Conservation (phyloP, 2,113 vertebrate species). For the Spermophilus dauricus region DNA sequence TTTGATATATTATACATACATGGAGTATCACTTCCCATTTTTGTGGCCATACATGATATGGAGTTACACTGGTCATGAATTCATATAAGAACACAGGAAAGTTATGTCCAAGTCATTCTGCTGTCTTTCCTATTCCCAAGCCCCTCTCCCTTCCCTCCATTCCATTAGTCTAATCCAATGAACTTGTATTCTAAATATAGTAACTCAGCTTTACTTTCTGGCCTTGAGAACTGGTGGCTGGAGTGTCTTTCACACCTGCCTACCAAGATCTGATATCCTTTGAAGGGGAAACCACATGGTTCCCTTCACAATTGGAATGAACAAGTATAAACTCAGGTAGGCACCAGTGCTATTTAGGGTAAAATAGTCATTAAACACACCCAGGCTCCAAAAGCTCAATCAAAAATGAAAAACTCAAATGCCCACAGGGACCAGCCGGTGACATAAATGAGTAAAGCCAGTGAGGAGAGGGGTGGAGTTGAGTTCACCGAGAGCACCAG, state of each 20-base stretch:
- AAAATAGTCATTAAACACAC: neutral
- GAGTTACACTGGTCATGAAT: no score
- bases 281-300: neutral
- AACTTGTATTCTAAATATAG: neutral
- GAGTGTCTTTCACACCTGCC: neutral
- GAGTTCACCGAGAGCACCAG: neutral
- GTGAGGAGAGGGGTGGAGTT: neutral
- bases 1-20: no score
- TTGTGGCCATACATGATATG: no score
- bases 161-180: no score
- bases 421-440: neutral
- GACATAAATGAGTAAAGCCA: neutral
- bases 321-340: neutral
- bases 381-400: neutral
- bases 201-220: neutral
- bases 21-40: no score
- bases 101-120: no score
- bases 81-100: no score
- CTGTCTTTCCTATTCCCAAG: no score
- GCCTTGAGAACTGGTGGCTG: neutral
- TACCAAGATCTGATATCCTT: slow-evolving; percentile 7
- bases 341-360: neutral
- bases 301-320: neutral
- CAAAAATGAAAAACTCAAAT: neutral
- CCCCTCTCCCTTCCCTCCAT: no score